Base-by-base conservation (phyloP, 2,888 invertebrate species). In the Macrostomum cliftonense region DNA sequence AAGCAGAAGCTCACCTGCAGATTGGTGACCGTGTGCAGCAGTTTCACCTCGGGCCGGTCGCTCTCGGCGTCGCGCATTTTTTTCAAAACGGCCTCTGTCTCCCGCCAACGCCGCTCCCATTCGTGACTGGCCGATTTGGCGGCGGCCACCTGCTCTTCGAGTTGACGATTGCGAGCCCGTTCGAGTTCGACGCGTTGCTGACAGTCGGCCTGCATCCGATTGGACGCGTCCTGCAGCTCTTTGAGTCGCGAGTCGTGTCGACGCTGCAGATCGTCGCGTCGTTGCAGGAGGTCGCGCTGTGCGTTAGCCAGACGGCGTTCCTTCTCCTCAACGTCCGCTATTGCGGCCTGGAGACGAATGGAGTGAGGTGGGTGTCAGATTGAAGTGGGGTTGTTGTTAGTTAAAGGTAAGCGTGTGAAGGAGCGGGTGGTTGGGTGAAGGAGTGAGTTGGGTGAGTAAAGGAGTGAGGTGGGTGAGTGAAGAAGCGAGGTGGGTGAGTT, bases 151-250 rank as follows among this genome's bases (percentile, higher is more conserved):
- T 62, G 53, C 21, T 63, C 63, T 46, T 68, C 67, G 20, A 63
- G 46, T 47, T 65, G 64, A 47, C 58, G 60, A 37, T 56, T 53
- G 49, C 64, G 64, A 44, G 57, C 57, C 51, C 61, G 67, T 55
- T 71, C 67, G 4, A 71, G 55, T 21, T 63, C 58, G 19, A 70
- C 57, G 45, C 63, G 60, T 54, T 71, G 70, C 45, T 68, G 65
- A 56, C 64, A 69, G 51, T 72, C 70, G 39, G 68, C 65, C 55
- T 68, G 64, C 57, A 70, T 57, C 40, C 70, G 55, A 11, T 63
- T 58, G 12, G 70, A 69, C 1, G 68, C 68, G 49, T 70, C 70
- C 48, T 67, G 65, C 58, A 70, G 59, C 54, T 71, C 71, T 47
- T 61, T 61, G 45, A 68, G 54, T 52, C 65, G 68, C 14, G 63